These are phyloP conservation scores for Ranitomeya imitator DNA, from an alignment of 2,113 vertebrate genomes.

Conservation along the genomic window DNA sequence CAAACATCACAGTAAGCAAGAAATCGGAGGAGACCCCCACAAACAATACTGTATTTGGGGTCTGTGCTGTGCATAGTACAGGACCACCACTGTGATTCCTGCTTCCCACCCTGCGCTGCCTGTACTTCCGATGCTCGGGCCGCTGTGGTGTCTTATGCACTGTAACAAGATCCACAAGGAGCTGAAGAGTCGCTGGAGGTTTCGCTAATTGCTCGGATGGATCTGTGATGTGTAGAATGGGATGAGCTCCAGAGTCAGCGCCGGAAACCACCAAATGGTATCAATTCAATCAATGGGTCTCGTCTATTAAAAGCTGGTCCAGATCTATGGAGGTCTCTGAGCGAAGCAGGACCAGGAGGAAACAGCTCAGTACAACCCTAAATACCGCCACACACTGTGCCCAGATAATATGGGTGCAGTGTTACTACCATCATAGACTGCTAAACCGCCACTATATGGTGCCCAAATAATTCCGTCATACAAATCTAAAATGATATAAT, in stretches of 20 bases:
- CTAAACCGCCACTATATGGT: not conserved
- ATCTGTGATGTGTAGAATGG: not conserved
- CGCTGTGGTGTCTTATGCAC: not conserved
- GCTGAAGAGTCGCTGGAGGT: not conserved
- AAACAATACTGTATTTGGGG: not conserved
- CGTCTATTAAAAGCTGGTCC: not conserved
- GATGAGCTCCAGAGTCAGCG: not conserved
- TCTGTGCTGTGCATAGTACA: too few species aligned
- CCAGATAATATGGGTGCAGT: too few species aligned
- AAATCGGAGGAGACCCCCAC: not conserved
- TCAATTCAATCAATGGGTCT: constrained; percentile 12
- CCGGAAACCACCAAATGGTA: not conserved
- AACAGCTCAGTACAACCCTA: too few species aligned
- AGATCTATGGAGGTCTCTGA: not conserved
- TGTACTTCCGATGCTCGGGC: not conserved
- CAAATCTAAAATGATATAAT: not conserved
- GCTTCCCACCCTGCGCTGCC: not conserved
- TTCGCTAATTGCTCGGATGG: constrained; percentile 28
- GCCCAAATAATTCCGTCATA: not conserved
- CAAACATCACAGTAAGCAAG: not conserved
- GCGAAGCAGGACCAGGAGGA: too few species aligned
- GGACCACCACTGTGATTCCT: not conserved
- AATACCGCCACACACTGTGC: too few species aligned
- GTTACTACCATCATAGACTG: not conserved
- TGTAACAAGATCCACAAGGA: constrained; percentile 25